These are phyloP conservation scores for Nothoprocta perdicaria DNA, from an alignment of 2,113 vertebrate genomes.

Conservation along the genomic window DNA sequence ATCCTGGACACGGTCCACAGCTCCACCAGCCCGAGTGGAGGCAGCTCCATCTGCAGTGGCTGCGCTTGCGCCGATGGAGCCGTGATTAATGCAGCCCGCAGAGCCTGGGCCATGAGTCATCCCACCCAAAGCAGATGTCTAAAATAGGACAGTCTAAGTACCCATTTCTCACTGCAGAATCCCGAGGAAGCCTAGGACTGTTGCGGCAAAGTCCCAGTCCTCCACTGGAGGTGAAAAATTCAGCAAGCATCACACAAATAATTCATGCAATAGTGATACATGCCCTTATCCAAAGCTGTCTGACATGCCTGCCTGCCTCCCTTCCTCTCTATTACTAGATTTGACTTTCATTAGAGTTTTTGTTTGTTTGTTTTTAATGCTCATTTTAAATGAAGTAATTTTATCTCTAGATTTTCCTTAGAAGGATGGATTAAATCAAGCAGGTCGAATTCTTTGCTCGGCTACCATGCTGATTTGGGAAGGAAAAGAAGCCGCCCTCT, in stretches of 20 bases:
- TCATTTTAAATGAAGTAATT: not conserved
- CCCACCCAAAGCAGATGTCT: not conserved
- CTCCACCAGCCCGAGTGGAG: not conserved
- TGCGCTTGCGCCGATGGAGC: not conserved
- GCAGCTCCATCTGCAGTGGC: not conserved
- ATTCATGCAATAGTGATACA: not conserved
- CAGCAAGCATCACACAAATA: not conserved
- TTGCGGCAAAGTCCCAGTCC: not conserved
- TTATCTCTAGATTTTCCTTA: not conserved
- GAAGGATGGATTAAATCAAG: not conserved
- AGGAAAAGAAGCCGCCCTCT: not conserved
- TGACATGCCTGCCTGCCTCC: not conserved
- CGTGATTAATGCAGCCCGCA: not conserved
- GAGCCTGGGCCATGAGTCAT: not conserved
- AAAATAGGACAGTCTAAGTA: not conserved
- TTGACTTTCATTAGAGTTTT: not conserved
- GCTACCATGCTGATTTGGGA: not conserved
- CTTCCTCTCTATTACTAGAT: not conserved
- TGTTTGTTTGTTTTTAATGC: not conserved
- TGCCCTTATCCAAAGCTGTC: accelerated
- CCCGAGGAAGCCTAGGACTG: not conserved
- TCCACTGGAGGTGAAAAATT: not conserved
- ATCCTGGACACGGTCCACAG: not conserved
- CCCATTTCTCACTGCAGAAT: not conserved
- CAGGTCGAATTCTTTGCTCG: not conserved